phyloP scores from a whole-genome alignment of 2,797 vertebrate species.

The Platyrinchus mystaceus region DNA sequence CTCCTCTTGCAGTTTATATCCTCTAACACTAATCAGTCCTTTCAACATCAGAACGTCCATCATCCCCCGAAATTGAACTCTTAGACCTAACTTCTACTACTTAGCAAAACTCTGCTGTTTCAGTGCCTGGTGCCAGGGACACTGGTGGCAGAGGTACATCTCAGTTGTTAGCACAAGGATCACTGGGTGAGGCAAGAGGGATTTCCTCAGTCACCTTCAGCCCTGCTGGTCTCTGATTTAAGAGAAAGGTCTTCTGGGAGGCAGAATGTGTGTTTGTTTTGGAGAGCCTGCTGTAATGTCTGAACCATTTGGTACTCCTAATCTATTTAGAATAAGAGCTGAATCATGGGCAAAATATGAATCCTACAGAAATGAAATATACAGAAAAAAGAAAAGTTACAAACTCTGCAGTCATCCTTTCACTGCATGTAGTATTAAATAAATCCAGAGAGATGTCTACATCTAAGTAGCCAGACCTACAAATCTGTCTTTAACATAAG shows the following conservation, averaged over 20 bases:
- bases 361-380: not conserved
- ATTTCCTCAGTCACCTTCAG: not conserved
- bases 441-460: not conserved
- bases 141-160: not conserved
- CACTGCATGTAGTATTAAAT: not conserved
- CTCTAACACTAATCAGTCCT: not conserved
- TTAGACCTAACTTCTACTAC: not conserved
- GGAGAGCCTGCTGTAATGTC: not conserved
- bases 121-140: not conserved
- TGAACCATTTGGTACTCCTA: not conserved
- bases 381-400: not conserved
- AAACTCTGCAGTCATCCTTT: not conserved
- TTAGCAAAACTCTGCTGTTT: not conserved
- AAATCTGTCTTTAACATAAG: not conserved
- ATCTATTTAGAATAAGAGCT: not conserved
- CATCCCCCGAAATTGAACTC: not conserved
- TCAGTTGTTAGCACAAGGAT: not conserved
- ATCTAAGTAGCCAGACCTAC: not conserved
- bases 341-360: not conserved
- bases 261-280: not conserved
- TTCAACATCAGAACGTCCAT: not conserved
- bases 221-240: not conserved
- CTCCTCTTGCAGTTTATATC: not conserved
- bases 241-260: not conserved
- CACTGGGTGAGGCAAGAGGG: not conserved